Conservation (phyloP, 1,140 invertebrate genomes). For the Holotrichia oblita region DNA sequence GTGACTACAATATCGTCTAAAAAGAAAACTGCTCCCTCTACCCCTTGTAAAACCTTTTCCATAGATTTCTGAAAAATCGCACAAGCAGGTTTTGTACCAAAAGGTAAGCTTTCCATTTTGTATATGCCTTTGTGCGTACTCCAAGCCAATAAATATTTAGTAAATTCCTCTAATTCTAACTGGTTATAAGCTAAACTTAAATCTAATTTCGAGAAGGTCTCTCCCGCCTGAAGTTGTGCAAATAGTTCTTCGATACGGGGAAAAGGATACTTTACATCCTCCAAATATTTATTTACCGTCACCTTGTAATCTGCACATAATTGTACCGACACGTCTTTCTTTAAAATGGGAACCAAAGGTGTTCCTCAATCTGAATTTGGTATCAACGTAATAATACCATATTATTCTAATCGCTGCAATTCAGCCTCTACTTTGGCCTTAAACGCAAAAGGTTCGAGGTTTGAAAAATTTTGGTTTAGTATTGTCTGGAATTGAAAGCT, state of each 20-base stretch:
- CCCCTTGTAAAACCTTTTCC: constrained; percentile 50
- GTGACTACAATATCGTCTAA: constrained; percentile 54
- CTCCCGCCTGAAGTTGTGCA: constrained; percentile 50
- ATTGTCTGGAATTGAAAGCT: neutral
- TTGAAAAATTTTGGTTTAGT: constrained; percentile 23
- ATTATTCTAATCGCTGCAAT: constrained; percentile 57
- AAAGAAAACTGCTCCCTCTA: constrained; percentile 45
- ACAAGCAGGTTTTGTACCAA: constrained; percentile 47
- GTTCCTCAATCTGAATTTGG: constrained; percentile 59
- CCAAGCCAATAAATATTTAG: constrained; percentile 50
- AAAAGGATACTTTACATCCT: constrained; percentile 49
- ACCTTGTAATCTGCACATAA: constrained; percentile 51
- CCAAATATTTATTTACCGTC: constrained; percentile 52
- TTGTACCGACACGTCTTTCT: constrained; percentile 56
- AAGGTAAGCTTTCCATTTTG: constrained; percentile 54
- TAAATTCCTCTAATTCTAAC: constrained; percentile 58
- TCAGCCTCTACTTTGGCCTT: constrained; percentile 55
- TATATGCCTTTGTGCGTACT: constrained; percentile 55
- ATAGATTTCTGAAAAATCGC: constrained; percentile 44
- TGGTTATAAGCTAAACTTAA: constrained; percentile 51
- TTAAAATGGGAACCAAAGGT: constrained; percentile 63
- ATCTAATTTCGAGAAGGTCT: constrained; percentile 58
- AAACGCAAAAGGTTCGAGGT: constrained; percentile 57
- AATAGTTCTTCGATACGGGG: constrained; percentile 57
- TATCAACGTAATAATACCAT: constrained; percentile 52